Base-by-base conservation (phyloP, 2,888 invertebrate genomes). In the Euzophera pinguis region DNA sequence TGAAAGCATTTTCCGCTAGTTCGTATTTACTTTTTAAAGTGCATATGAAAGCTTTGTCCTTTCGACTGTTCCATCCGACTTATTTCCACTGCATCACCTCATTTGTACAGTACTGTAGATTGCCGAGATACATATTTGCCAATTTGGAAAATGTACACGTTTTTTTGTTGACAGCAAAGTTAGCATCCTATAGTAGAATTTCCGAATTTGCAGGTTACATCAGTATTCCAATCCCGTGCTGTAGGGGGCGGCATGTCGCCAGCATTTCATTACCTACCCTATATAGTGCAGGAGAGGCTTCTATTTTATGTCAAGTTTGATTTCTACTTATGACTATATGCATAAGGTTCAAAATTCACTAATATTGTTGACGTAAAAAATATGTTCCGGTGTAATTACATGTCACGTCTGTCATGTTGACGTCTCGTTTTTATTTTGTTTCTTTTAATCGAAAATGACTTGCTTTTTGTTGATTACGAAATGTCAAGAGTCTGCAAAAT, bases 201-300 rank as follows among this genome's bases (percentile, higher is more conserved):
- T 57, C 64, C 65, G 60, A 63, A 64, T 62, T 66, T 63, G 68
- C 67, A 65, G 60, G 61, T 54, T 35, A 64, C 75, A 86, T 88
- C 84, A 85, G 78, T 85, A 87, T 88, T 86, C 87, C 50, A 64
- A 53, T 47, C 57, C 53, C 81, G 87, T 84, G 68, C 62, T 64
- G 64, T 69, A 73, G 78, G 77, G 72, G 71, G 66, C 66, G 68
- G 72, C 71, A 71, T 50, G 49, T 39, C 39, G 39, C 69, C 69
- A 73, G 82, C 81, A 84, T 87, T 86, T 86, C 85, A 87, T 87
- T 87, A 86, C 73, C 69, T 67, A 69, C 76, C 78, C 73, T 37
- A 39, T 48, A 27, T 50, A 45, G 45, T 39, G 32, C 49, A 50
- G 16, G 32, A 39, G 39, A 32, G 29, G 27, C 49, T 38, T 29